These are phyloP conservation scores for Lophura nycthemera DNA, from an alignment of 2,113 vertebrate species.

Conservation along the genomic window DNA sequence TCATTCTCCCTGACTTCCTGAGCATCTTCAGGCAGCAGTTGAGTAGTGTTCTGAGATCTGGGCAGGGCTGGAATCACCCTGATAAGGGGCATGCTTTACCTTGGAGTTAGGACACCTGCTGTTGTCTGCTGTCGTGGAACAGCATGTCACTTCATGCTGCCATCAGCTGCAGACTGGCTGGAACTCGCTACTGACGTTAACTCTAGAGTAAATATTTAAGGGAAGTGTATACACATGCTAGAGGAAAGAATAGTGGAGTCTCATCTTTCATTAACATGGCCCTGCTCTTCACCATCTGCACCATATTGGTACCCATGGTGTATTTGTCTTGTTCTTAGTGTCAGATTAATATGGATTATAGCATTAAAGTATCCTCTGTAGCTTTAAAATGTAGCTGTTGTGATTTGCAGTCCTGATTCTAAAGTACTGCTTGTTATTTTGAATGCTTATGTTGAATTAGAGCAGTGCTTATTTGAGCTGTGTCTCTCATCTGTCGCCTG, in stretches of 20 bases:
- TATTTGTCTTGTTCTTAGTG: conserved; percentile 45
- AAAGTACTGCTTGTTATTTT: conserved; percentile 57
- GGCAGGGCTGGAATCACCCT: not conserved
- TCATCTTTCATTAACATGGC: conserved; percentile 1
- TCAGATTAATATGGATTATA: conserved; percentile 26
- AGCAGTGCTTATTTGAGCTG: not conserved
- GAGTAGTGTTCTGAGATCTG: not conserved
- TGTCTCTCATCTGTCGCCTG: not conserved
- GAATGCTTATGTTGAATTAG: conserved; percentile 42
- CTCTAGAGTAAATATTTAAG: conserved; percentile 41
- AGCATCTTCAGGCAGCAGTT: not conserved
- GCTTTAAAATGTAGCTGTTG: conserved; percentile 16
- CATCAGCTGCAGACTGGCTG: not conserved
- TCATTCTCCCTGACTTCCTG: not conserved
- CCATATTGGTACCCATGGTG: not conserved
- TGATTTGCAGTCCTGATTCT: conserved; percentile 39
- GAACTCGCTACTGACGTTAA: too few species aligned
- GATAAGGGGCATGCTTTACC: not conserved
- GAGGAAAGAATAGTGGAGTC: not conserved
- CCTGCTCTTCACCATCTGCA: conserved; percentile 21
- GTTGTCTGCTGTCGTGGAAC: not conserved
- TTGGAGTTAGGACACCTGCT: not conserved
- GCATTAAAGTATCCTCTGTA: conserved; percentile 23
- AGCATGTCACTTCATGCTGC: not conserved
- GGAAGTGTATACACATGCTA: not conserved